Evolutionary conservation across 2,888 invertebrate genomes (phyloP).

Genomic region (Drosophila anomelani): DNA sequence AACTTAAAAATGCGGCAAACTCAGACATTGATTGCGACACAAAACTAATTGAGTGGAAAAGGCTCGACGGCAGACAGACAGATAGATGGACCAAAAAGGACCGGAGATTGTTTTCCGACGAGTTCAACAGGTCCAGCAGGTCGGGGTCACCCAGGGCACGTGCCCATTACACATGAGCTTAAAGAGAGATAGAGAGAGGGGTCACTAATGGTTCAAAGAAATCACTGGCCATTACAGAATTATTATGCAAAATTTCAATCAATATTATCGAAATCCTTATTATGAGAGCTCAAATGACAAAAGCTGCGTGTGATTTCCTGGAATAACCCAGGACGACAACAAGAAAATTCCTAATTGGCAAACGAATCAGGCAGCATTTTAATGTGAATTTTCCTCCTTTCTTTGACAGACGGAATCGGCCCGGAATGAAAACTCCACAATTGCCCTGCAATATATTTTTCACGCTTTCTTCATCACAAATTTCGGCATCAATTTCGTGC

Average conservation of each 20-base stretch:
- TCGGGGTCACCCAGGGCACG: slow-evolving; percentile 13
- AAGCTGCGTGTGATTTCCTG: not conserved
- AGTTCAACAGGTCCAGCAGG: slow-evolving; percentile 47
- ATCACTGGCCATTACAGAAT: slow-evolving; percentile 17
- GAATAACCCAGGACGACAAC: not conserved
- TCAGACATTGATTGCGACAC: slow-evolving; percentile 56
- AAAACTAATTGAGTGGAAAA: slow-evolving; percentile 71
- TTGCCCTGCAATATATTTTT: slow-evolving; percentile 88
- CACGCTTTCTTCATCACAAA: slow-evolving; percentile 91
- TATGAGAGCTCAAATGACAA: not conserved
- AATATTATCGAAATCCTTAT: slow-evolving; percentile 1
- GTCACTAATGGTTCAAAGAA: not conserved
- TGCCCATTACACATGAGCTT: slow-evolving; percentile 15
- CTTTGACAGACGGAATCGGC: slow-evolving; percentile 82
- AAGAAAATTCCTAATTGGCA: slow-evolving; percentile 18
- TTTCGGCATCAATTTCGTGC: slow-evolving; percentile 92
- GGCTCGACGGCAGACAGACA: slow-evolving; percentile 16
- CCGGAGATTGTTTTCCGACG: slow-evolving; percentile 4
- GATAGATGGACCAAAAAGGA: not conserved
- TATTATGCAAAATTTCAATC: slow-evolving; percentile 28
- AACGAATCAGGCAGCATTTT: not conserved
- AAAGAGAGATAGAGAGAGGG: no score
- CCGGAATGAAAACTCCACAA: slow-evolving; percentile 84
- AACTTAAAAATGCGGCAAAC: slow-evolving; percentile 32
- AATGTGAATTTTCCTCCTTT: not conserved